phyloP scores from a whole-genome alignment of 2,113 vertebrate genomes.

The Silurus meridionalis region DNA sequence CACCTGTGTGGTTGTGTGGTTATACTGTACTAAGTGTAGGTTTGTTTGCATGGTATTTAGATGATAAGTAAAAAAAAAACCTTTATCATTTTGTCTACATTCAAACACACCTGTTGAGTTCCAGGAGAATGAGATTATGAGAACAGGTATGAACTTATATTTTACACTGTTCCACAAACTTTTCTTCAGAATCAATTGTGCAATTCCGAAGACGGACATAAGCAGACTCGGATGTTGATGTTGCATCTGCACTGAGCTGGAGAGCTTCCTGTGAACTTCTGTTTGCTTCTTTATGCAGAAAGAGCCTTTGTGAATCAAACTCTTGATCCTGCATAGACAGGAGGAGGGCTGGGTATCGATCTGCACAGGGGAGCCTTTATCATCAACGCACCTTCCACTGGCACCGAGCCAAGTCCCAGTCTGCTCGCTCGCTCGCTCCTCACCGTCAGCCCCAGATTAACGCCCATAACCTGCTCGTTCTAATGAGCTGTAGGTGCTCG shows the following conservation, averaged over 20 bases:
- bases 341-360: conserved; percentile 74
- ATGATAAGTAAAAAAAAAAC: neutral
- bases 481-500: conserved; percentile 73
- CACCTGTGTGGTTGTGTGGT: neutral
- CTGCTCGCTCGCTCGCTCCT: conserved; percentile 83
- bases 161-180: neutral
- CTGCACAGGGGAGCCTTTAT: conserved; percentile 72
- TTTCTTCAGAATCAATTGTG: neutral
- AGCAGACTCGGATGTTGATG: neutral
- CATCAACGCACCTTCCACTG: conserved; percentile 73
- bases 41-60: neutral
- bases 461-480: conserved; percentile 65
- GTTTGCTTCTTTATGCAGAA: conserved; percentile 78
- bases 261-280: conserved; percentile 69
- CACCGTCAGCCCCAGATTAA: conserved; percentile 80
- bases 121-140: neutral
- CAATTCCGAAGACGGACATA: neutral
- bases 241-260: conserved; percentile 14
- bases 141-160: neutral
- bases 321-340: conserved; percentile 74
- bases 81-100: neutral
- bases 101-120: neutral
- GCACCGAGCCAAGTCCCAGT: conserved; percentile 75
- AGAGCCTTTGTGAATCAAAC: conserved; percentile 69
- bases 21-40: too few species aligned